Evolutionary conservation across 1,140 invertebrate genomes (phyloP), one percentile per base, ranked within the genome.

Genomic region (Rhyacophila brunnea): DNA sequence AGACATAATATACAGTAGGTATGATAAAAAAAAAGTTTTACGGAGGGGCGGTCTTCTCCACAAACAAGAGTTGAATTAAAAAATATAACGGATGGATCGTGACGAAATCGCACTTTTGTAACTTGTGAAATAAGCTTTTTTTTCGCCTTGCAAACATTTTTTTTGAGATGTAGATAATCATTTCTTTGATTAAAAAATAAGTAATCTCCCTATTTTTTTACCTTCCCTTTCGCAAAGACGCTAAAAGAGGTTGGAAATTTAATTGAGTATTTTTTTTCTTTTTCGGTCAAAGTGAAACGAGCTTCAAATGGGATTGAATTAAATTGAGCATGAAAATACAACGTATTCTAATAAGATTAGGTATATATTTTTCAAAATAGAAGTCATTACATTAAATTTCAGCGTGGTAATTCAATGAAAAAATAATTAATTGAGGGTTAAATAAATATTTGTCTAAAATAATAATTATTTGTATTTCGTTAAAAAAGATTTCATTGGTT

Each of bases 21-120:
- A 57, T 43, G 55, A 50, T 58, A 58, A 58, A 58, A 55, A 55
- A 57, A 58, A 7, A 3, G 47, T 48, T 46, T 18, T 13, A 42
- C 15, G 54, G 40, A 23, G 46, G 50, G 35, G 32, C 20, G 20
- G 45, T 13, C 38, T 40, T 44, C 48, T 58, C 36, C 47, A 38
- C 46, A 57, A 57, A 58, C 55, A 58, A 19, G 44, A 46, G 46
- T 52, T 48, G 57, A 59, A 64, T 64, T 64, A 64, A 64, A 63
- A 64, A 57, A 59, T 51, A 54, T 55, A 59, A 64, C 62, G 62
- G 50, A 64, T 64, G 62, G 59, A 55, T 59, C 62, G 62, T 64
- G 62, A 64, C 57, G 46, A 64, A 64, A 64, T 59, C 46, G 50
- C 46, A 63, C 55, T 63, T 62, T 62, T 44, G 13, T 40, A 63